Conservation (phyloP, 2,113 vertebrate genomes). For the Solenodon paradoxus region DNA sequence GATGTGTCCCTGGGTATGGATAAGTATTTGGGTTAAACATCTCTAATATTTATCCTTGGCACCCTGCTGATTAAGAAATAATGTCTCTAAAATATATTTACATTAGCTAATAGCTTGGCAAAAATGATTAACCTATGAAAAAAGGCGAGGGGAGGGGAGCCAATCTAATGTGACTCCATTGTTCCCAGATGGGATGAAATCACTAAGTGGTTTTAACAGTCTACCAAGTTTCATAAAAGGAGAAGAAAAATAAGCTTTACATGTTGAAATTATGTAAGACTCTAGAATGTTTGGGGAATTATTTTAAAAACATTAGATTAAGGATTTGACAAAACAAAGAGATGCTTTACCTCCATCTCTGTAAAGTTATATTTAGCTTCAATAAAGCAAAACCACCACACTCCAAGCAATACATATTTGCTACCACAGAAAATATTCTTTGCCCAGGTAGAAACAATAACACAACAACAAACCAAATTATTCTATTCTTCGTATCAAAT, state of each 20-base stretch:
- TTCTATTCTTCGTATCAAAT: neutral
- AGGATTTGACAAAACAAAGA: neutral
- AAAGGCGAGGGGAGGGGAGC: neutral
- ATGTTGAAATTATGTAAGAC: neutral
- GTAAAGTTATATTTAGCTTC: neutral
- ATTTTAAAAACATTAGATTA: neutral
- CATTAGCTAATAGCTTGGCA: neutral
- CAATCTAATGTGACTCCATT: neutral
- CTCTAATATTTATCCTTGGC: neutral
- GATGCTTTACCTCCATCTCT: neutral
- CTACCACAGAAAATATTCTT: neutral
- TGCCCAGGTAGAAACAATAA: neutral
- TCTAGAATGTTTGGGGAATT: neutral
- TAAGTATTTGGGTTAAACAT: neutral
- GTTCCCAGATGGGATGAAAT: neutral
- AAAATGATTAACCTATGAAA: neutral
- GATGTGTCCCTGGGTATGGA: neutral
- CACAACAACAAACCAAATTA: neutral
- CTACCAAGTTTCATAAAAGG: neutral
- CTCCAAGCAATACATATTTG: neutral
- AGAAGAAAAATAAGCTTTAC: neutral
- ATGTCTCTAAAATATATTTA: neutral
- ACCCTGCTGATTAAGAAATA: neutral
- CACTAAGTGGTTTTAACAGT: neutral
- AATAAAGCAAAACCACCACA: slow-evolving; percentile 1